Percentiles rank a stretch among this genome's conserved stretches.
phyloP scores from a whole-genome alignment of 2,113 vertebrate species.

The Dendropsophus ebraccatus region DNA sequence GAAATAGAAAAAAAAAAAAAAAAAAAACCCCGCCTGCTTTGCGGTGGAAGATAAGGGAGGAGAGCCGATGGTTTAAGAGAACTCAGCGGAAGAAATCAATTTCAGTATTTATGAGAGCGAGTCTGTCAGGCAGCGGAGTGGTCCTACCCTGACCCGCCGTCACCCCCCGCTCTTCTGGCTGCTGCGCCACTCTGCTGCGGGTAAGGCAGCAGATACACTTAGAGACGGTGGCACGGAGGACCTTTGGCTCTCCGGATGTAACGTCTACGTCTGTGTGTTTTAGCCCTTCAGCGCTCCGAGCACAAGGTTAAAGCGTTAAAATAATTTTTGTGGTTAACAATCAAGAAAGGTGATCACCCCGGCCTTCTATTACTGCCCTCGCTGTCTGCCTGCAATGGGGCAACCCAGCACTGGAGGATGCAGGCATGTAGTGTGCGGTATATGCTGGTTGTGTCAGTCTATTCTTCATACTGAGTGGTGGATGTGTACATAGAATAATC shows the following conservation, averaged over 20 bases:
- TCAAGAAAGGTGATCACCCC: constrained; percentile 26
- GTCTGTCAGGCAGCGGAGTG: constrained; percentile 9
- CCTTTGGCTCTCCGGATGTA: constrained; percentile 21
- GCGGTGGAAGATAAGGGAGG: constrained; percentile 9
- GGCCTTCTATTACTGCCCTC: not conserved
- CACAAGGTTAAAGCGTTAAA: not conserved
- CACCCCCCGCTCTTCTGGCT: constrained; percentile 7
- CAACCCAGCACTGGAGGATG: not conserved
- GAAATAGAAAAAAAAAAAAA: constrained; percentile 14
- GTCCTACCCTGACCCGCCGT: not conserved
- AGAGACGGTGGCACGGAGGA: constrained; percentile 20
- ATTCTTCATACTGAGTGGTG: too few species aligned
- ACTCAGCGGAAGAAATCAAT: constrained; percentile 44
- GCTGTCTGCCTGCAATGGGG: not conserved
- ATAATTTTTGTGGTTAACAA: constrained; percentile 49
- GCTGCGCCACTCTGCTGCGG: not conserved
- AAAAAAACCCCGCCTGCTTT: not conserved
- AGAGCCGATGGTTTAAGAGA: not conserved
- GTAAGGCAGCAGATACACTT: constrained; percentile 43
- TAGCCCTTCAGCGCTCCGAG: not conserved
- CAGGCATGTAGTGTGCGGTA: not conserved
- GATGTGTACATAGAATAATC: too few species aligned
- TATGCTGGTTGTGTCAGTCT: too few species aligned
- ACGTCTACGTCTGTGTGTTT: constrained; percentile 30
- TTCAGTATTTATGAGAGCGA: constrained; percentile 46